Conservation (phyloP, 2,113 vertebrate genomes). For the Oxyruncus cristatus region DNA sequence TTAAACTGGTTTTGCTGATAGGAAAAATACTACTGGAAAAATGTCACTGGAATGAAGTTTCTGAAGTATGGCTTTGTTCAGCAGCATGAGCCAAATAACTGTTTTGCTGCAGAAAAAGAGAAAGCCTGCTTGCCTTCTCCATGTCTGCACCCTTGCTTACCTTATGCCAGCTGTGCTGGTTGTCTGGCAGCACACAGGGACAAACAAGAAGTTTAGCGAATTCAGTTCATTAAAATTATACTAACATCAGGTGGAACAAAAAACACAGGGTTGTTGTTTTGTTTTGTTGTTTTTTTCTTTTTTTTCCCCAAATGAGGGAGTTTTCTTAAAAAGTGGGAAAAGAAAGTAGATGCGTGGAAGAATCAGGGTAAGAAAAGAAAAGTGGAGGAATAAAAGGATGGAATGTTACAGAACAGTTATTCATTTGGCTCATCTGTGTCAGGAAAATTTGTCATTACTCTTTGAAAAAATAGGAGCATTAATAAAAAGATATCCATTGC, state of each 20-base stretch:
- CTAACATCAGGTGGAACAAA: neutral
- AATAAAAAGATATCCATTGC: neutral
- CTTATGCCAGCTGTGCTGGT: neutral
- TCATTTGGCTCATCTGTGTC: neutral
- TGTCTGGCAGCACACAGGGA: neutral
- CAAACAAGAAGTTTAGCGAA: neutral
- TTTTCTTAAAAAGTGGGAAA: neutral
- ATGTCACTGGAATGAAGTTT: neutral
- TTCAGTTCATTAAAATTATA: neutral
- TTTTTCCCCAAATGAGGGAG: neutral
- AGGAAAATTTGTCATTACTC: neutral
- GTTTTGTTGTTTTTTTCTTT: accelerated
- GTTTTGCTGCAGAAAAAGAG: neutral
- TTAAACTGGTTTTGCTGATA: neutral
- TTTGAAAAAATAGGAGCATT: neutral
- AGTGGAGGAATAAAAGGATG: neutral
- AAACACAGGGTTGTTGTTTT: too few species aligned
- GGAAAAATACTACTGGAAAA: neutral
- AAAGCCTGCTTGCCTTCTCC: neutral
- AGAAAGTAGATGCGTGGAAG: neutral
- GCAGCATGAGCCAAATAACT: neutral
- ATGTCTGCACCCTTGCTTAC: neutral
- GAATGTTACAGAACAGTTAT: neutral
- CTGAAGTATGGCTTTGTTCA: neutral
- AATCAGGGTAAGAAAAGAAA: neutral